A percentile compares a stretch with the other conserved stretches of the same genome.
Evolutionary conservation across 2,113 vertebrate species (phyloP).

Genomic region (Arenaria interpres): DNA sequence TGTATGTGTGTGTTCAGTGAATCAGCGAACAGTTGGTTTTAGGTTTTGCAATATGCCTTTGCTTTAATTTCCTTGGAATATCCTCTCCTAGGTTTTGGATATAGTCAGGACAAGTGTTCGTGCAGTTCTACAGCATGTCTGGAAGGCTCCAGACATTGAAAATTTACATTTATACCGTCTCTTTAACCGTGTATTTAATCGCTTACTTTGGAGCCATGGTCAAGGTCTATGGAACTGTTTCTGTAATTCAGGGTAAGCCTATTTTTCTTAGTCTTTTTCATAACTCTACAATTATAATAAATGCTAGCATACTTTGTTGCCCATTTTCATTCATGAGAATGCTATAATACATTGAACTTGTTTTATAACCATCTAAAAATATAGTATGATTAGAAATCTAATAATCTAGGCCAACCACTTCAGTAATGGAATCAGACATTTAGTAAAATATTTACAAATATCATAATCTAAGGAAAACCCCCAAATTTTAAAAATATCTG

Average conservation of each 20-base stretch:
- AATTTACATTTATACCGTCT: slow-evolving; percentile 89
- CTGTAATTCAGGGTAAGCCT: slow-evolving; percentile 88
- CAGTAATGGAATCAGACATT: not conserved
- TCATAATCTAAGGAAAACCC: not conserved
- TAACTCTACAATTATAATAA: not conserved
- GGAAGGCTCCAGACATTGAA: slow-evolving; percentile 90
- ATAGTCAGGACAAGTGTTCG: slow-evolving; percentile 92
- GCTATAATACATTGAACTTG: not conserved
- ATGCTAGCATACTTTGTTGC: not conserved
- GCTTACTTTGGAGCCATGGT: slow-evolving; percentile 95
- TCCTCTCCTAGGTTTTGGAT: slow-evolving; percentile 87
- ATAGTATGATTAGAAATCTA: not conserved
- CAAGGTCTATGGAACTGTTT: slow-evolving; percentile 98
- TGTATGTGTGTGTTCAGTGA: not conserved
- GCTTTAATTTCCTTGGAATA: slow-evolving; percentile 17
- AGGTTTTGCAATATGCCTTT: not conserved
- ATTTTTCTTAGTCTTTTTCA: not conserved
- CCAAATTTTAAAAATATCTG: not conserved
- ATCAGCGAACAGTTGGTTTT: not conserved
- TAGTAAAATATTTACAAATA: not conserved
- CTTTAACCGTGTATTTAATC: slow-evolving; percentile 93
- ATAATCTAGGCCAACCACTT: not conserved
- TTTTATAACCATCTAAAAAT: not conserved
- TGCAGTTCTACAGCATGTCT: slow-evolving; percentile 87
- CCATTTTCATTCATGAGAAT: not conserved